Base-by-base conservation (phyloP, 1,140 invertebrate species). In the Apolygus lucorum region DNA sequence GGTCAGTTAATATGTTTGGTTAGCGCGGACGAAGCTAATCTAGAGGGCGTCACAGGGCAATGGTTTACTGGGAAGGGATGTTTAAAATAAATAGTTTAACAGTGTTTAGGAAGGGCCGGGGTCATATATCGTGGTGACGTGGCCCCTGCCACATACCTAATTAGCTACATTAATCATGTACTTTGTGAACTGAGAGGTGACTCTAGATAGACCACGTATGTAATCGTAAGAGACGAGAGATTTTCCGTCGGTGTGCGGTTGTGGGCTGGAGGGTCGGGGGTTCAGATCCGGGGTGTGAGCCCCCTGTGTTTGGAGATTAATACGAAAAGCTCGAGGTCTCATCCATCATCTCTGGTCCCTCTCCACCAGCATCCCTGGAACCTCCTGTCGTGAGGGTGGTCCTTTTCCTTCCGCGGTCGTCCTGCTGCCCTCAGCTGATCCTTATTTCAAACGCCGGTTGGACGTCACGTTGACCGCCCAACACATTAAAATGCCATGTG, bases 121-220 rank as follows among this genome's bases (percentile, higher is more conserved):
- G 54, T 59, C 54, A 24, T 59, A 59, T 59, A 59, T 59, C 54
- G 54, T 59, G 54, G 22, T 59, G 54, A 59, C 54, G 54, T 59
- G 54, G 54, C 13, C 54, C 54, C 54, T 59, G 54, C 54, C 54
- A 59, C 54, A 59, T 59, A 59, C 54, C 54, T 59, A 59, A 59
- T 59, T 59, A 59, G 54, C 54, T 17, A 59, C 54, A 59, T 59
- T 59, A 59, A 59, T 59, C 54, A 59, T 59, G 54, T 24, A 59
- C 54, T 59, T 59, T 59, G 54, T 59, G 54, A 59, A 59, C 54
- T 59, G 54, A 59, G 54, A 59, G 54, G 54, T 59, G 54, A 59
- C 54, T 59, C 22, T 13, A 59, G 54, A 59, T 59, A 59, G 54
- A 59, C 54, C 54, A 59, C 54, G 54, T 59, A 59, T 59, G 54